Conservation (phyloP, 2,113 vertebrate species). For the Helogale parvula region DNA sequence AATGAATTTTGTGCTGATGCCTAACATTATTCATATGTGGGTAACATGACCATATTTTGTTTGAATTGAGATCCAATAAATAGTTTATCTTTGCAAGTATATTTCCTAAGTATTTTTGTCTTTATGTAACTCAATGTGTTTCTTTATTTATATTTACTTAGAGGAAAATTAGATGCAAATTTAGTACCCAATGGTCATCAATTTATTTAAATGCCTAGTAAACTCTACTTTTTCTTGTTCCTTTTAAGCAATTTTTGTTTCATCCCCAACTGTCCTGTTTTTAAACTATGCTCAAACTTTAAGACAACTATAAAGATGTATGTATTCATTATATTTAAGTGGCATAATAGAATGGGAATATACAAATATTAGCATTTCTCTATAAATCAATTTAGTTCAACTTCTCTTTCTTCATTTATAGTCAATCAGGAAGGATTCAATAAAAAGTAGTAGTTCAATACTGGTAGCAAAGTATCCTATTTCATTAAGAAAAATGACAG, state of each 20-base stretch:
- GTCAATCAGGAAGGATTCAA: neutral
- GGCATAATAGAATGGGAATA: neutral
- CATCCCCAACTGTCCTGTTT: neutral
- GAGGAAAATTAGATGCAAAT: constrained; percentile 35
- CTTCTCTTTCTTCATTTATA: constrained; percentile 3
- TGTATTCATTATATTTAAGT: neutral
- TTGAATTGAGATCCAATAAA: neutral
- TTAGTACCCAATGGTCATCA: neutral
- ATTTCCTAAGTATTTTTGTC: constrained; percentile 25
- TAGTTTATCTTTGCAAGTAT: neutral
- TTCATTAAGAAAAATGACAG: constrained; percentile 51
- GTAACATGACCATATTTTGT: neutral
- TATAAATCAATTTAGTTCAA: constrained; percentile 39
- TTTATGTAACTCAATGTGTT: neutral
- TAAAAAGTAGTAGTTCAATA: constrained; percentile 8
- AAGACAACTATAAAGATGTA: neutral
- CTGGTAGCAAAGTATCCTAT: neutral
- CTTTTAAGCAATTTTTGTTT: constrained; percentile 11
- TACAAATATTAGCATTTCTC: neutral
- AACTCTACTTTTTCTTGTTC: neutral
- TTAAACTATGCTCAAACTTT: constrained; percentile 2
- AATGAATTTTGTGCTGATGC: neutral
- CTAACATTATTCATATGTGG: neutral
- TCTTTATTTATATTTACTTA: constrained; percentile 27
- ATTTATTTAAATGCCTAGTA: constrained; percentile 38